A percentile compares a stretch with the other conserved stretches of the same genome.
Evolutionary conservation across 2,797 vertebrate species (phyloP).

Genomic region (Ibycter americanus): DNA sequence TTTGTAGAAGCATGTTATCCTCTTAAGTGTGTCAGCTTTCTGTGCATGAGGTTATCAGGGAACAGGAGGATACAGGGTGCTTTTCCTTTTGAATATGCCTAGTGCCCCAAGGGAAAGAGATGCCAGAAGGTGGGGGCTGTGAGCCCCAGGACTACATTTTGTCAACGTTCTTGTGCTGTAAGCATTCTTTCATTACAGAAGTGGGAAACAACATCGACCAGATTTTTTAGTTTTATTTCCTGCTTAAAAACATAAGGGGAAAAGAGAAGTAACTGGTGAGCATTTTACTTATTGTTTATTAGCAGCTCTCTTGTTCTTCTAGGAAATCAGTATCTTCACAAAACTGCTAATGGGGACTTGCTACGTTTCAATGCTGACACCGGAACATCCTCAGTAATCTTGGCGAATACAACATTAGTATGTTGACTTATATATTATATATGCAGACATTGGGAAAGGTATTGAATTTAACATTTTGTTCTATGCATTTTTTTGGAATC

Average conservation of each 20-base stretch:
- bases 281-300: neutral
- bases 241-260: neutral
- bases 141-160: neutral
- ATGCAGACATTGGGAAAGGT: neutral
- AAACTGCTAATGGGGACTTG: constrained; percentile 66
- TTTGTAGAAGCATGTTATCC: neutral
- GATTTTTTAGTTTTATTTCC: neutral
- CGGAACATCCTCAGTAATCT: constrained; percentile 43
- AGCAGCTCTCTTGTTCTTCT: constrained; percentile 32
- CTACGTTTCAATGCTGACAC: constrained; percentile 44
- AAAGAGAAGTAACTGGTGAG: neutral
- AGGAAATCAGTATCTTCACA: constrained; percentile 78
- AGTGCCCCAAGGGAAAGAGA: neutral
- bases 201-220: neutral
- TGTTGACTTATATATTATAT: constrained; percentile 35
- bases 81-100: neutral
- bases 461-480: neutral
- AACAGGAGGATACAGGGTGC: neutral
- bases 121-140: neutral
- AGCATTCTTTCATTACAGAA: neutral
- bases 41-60: neutral
- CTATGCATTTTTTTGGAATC: neutral
- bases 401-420: constrained; percentile 79
- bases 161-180: neutral
- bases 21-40: neutral